Evolutionary conservation across 2,797 vertebrate genomes (phyloP), one percentile per base, ranked within the genome.

Genomic region (Poeciliopsis infans): DNA sequence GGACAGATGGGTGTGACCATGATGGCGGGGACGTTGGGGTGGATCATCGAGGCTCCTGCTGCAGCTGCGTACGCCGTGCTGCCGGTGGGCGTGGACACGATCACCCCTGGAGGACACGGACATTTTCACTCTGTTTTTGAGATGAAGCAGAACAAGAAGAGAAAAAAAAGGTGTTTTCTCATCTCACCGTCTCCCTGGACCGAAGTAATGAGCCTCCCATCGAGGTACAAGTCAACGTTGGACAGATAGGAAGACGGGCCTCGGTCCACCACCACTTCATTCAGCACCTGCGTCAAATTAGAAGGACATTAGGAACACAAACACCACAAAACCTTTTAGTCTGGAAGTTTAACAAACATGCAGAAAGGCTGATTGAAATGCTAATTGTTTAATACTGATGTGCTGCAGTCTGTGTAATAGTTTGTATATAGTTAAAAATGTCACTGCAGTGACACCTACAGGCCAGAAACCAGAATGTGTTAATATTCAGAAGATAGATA

Each of bases 1-100:
- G 96, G 96, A 81, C 96, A 97, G 93, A 97, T 96, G 77, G 96
- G 96, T 0, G 96, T 97, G 86, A 97, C 95, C 96, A 96, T 96
- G 89, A 97, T 97, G 89, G 96, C 96, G 0, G 96, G 96, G 0
- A 97, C 96, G 2, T 97, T 97, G 49, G 96, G 96, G 85, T 97
- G 96, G 89, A 97, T 97, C 96, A 97, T 97, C 31, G 96, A 97
- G 61, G 96, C 96, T 76, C 96, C 96, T 0, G 96, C 96, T 11
- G 96, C 96, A 0, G 95, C 96, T 0, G 96, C 96, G 0, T 97
- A 96, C 0, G 96, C 96, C 0, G 96, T 97, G 91, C 96, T 97
- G 55, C 96, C 96, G 0, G 96, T 97, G 1, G 96, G 96, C 0
- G 96, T 97, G 81, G 96, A 97, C 80, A 97, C 96, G 0, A 97